Conservation (phyloP, 2,888 invertebrate species). For the Oegoconia quadripuncta region DNA sequence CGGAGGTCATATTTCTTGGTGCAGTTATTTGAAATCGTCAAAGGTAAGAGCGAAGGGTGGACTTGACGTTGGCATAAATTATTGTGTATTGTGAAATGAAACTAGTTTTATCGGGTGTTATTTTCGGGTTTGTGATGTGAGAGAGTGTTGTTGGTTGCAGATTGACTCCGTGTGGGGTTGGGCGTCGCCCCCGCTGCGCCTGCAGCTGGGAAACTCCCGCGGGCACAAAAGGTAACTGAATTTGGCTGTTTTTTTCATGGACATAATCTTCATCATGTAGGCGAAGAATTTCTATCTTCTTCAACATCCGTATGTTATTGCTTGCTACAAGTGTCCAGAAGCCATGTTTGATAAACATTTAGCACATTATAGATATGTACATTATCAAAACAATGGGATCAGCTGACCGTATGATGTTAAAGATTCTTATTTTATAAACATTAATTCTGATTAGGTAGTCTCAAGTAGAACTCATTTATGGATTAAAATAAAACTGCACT, state of each 20-base stretch:
- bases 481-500: too few relatives aligned
- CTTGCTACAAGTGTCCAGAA: too few relatives aligned
- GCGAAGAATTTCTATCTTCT: too few relatives aligned
- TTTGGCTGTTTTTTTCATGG: constrained; percentile 21
- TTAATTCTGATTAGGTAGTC: too few relatives aligned
- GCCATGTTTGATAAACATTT: not conserved
- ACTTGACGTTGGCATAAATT: constrained; percentile 61
- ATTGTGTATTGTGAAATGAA: constrained; percentile 45
- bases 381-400: too few relatives aligned
- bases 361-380: too few relatives aligned
- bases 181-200: constrained; percentile 93
- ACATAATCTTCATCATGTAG: not conserved
- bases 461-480: too few relatives aligned
- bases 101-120: constrained; percentile 27
- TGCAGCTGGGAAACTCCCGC: constrained; percentile 85
- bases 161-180: constrained; percentile 97
- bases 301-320: too few relatives aligned
- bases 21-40: constrained; percentile 57
- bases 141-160: constrained; percentile 76
- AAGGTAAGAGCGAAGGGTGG: constrained; percentile 61
- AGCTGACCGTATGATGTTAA: too few relatives aligned
- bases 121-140: constrained; percentile 21
- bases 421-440: too few relatives aligned
- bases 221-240: constrained; percentile 71
- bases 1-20: constrained; percentile 46